Evolutionary conservation across 37 sponge, comb jelly and placozoan genomes (phyloP).

Genomic region (Dysidea cf. avara): DNA sequence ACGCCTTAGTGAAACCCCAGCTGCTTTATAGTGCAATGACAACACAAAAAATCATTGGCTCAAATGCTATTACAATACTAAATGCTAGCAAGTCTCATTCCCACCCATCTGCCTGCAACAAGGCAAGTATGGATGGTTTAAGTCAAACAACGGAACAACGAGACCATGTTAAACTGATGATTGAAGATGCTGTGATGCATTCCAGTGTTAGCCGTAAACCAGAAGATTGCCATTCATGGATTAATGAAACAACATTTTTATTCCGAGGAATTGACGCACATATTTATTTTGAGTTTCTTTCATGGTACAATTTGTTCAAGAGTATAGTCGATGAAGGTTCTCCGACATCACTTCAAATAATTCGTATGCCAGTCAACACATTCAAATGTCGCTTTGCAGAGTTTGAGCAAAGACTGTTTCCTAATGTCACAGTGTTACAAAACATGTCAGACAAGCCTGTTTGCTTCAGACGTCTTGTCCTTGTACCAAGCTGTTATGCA

Average conservation of each 20-base stretch:
- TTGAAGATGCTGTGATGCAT: too few relatives aligned
- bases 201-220: background rate
- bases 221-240: slow-evolving; percentile 39
- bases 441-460: slow-evolving; percentile 14
- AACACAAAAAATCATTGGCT: too few relatives aligned
- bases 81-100: too few relatives aligned
- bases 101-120: too few relatives aligned
- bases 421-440: slow-evolving; percentile 14
- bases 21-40: slow-evolving; percentile 1
- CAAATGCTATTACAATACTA: too few relatives aligned
- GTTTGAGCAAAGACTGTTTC: slow-evolving; percentile 60
- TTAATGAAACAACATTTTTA: slow-evolving; percentile 40
- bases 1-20: slow-evolving; percentile 19
- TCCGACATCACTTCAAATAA: background rate
- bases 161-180: too few relatives aligned
- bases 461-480: slow-evolving; percentile 44
- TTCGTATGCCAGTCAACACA: slow-evolving; percentile 38
- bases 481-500: slow-evolving; percentile 55
- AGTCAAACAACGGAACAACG: too few relatives aligned
- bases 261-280: slow-evolving; percentile 42
- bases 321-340: slow-evolving; percentile 11
- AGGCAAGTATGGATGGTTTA: too few relatives aligned
- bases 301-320: slow-evolving; percentile 59
- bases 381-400: slow-evolving; percentile 40
- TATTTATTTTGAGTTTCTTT: slow-evolving; percentile 66